Percentiles rank a stretch among this genome's conserved stretches.
phyloP scores from a whole-genome alignment of 2,113 vertebrate species.

The Hemichromis elongatus region DNA sequence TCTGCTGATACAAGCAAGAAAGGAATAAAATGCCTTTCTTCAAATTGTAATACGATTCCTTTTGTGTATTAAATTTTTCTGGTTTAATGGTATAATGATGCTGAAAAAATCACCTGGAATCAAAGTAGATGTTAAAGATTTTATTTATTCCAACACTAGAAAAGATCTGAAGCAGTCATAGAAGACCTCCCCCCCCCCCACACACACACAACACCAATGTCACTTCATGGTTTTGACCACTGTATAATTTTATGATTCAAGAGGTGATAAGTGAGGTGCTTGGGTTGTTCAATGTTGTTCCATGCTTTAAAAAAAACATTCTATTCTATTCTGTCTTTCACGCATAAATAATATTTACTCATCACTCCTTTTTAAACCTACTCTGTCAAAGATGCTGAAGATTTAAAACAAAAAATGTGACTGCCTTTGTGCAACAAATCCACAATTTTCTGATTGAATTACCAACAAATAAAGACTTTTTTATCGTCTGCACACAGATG shows the following conservation, averaged over 20 bases:
- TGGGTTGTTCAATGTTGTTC: not conserved
- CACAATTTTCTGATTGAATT: not conserved
- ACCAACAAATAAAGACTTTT: conserved; percentile 58
- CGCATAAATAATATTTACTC: not conserved
- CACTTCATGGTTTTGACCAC: not conserved
- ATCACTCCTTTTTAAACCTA: not conserved
- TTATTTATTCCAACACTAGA: not conserved
- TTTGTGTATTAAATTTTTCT: not conserved
- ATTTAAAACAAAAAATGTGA: not conserved
- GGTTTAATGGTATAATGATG: not conserved
- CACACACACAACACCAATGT: too few species aligned
- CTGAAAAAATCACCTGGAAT: not conserved
- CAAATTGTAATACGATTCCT: not conserved
- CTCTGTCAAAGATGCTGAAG: not conserved
- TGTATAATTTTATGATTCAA: not conserved
- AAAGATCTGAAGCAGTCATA: not conserved
- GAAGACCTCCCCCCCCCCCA: not conserved
- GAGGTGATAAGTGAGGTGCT: not conserved
- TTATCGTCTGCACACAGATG: conserved; percentile 11
- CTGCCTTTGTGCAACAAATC: not conserved
- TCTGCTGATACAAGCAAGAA: not conserved
- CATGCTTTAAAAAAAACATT: not conserved
- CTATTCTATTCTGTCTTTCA: not conserved
- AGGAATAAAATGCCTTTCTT: not conserved
- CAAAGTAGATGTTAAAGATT: not conserved